Evolutionary conservation across 2,113 vertebrate genomes (phyloP), one percentile per base, ranked within the genome.

Genomic region (Oophaga pumilio): DNA sequence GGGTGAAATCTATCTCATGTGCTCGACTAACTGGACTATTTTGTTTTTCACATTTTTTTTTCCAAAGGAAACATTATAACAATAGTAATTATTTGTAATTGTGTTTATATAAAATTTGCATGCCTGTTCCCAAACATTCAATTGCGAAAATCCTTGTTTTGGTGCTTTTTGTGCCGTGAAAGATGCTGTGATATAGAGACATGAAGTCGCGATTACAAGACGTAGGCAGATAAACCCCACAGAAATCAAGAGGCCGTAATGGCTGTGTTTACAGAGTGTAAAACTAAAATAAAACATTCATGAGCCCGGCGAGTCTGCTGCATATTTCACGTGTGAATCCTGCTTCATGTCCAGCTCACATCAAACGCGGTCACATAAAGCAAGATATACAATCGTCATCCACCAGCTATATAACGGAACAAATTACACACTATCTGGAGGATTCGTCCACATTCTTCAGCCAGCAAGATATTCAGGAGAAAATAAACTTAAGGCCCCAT

Each of bases 241-340:
- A 76, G 56, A 85, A 62, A 59, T 4, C 56, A 76, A 43, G 28
- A 60, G 66, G 10, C 53, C 49, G 83, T 8, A 84, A 33, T 18
- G 83, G 26, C 53, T 14, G 53, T 60, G 68, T 76, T 85, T 85
- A 76, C 74, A 76, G 66, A 84, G 82, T 69, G 43, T 74, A 43
- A 28, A 85, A 71, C 53, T 76, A 62, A 50, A 60, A 85, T 85
- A 49, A 85, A 85, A 85, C 49, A 85, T 85, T 59, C 68, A 85
- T 76, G 84, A 85, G 84, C 80, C 13, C 60, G 2, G 17, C 20
- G 6, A 82, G 43, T 66, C 60, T 52, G 60, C 62, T 26, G 17
- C 80, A 82, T 82, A 82, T 68, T 82, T 82, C 49, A 82, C 60
- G 60, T 82, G 80, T 68, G 80, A 82, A 82, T 82, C 24, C 80